phyloP scores from a whole-genome alignment of 2,797 vertebrate genomes.

The Halcyon badia region DNA sequence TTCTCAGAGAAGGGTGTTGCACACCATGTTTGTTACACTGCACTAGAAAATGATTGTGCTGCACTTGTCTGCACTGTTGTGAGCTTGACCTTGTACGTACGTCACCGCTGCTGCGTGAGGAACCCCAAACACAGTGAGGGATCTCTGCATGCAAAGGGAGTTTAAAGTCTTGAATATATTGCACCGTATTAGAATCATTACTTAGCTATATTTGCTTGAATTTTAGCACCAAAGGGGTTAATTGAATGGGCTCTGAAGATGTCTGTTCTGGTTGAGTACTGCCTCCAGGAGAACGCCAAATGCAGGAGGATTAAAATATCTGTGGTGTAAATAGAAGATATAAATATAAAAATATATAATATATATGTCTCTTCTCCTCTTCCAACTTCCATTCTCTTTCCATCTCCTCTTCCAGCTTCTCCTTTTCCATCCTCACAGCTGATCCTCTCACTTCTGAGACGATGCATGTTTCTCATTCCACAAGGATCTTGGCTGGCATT shows the following conservation, averaged over 20 bases:
- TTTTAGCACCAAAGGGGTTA: fast-evolving
- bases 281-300: background rate
- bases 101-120: background rate
- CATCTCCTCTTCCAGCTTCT: background rate
- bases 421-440: background rate
- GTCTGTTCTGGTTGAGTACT: background rate
- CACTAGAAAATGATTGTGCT: background rate
- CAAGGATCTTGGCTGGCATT: background rate
- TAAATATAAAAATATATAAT: too few relatives aligned
- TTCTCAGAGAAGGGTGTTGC: background rate
- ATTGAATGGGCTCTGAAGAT: background rate
- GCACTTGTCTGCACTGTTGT: background rate
- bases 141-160: background rate
- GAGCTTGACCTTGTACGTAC: background rate
- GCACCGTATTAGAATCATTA: fast-evolving
- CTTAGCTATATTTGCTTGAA: fast-evolving
- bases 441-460: background rate
- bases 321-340: background rate
- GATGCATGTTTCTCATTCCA: background rate
- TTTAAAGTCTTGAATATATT: background rate
- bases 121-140: background rate
- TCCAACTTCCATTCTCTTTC: background rate
- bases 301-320: background rate
- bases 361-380: too few relatives aligned
- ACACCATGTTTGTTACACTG: background rate